A percentile compares a stretch with the other conserved stretches of the same genome.
Evolutionary conservation across 2,797 vertebrate genomes (phyloP).

Genomic region (Ispidina picta): DNA sequence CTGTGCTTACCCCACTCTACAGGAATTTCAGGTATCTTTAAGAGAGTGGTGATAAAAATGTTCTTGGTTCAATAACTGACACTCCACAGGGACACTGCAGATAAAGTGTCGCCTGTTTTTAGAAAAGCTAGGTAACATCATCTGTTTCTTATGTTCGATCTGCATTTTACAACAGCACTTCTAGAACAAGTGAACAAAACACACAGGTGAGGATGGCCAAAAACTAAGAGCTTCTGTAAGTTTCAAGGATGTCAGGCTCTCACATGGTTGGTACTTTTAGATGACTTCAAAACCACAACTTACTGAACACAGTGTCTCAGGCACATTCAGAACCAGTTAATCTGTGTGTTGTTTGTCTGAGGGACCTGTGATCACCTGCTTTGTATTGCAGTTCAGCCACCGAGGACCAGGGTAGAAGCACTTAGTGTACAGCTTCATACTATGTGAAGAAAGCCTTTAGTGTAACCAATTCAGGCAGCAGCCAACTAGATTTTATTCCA

Average conservation of each 20-base stretch:
- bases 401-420: neutral
- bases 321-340: neutral
- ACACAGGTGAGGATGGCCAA: neutral
- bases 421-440: neutral
- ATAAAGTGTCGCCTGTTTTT: neutral
- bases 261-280: neutral
- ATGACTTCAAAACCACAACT: neutral
- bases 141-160: neutral
- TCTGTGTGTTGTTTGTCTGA: neutral
- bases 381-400: neutral
- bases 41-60: neutral
- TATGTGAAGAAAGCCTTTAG: neutral
- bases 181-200: neutral
- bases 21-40: constrained; percentile 9
- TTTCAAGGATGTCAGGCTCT: neutral
- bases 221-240: neutral
- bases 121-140: neutral
- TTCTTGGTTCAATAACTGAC: neutral
- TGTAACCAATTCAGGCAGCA: neutral
- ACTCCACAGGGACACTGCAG: neutral
- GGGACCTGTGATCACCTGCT: neutral
- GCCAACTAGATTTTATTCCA: neutral
- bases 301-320: accelerated
- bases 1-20: neutral
- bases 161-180: constrained; percentile 5